Evolutionary conservation across 35 echinoderm and acorn worm genomes (phyloP).

Genomic region (Eucidaris tribuloides): DNA sequence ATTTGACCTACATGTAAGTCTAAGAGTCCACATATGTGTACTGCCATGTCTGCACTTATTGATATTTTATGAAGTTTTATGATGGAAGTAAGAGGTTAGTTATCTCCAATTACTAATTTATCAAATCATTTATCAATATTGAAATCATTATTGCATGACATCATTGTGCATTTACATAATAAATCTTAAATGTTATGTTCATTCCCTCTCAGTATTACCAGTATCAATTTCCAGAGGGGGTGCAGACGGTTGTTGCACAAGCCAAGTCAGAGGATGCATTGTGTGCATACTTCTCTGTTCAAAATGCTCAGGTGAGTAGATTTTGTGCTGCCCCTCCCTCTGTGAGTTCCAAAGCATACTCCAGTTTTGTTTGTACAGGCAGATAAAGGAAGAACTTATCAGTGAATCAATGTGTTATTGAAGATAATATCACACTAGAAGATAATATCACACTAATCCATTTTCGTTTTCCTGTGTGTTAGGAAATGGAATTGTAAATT

Average conservation of each 20-base stretch:
- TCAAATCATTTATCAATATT: not conserved
- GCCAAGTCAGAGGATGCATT: conserved; percentile 17
- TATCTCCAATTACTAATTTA: not conserved
- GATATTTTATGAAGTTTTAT: not conserved
- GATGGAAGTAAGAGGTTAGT: not conserved
- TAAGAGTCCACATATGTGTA: too few species aligned
- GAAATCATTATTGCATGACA: not conserved
- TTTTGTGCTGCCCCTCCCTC: not conserved
- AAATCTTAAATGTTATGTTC: not conserved
- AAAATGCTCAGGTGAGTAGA: conserved; percentile 29
- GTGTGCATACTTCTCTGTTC: conserved; percentile 31
- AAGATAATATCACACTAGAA: too few species aligned
- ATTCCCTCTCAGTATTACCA: conserved; percentile 25
- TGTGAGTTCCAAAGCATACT: not conserved
- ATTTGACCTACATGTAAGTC: too few species aligned
- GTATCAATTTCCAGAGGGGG: conserved; percentile 36
- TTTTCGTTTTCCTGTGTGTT: too few species aligned
- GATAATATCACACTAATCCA: too few species aligned
- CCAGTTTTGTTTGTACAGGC: not conserved
- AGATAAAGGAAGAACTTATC: not conserved
- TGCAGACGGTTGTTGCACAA: conserved; percentile 14
- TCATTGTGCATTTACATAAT: not conserved
- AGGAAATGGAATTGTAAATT: too few species aligned
- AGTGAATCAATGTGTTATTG: not conserved
- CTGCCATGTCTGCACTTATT: not conserved